Percentiles rank a stretch among this genome's conserved stretches.
Conservation (phyloP, 2,113 vertebrate genomes). For the Paradoxurus hermaphroditus region DNA sequence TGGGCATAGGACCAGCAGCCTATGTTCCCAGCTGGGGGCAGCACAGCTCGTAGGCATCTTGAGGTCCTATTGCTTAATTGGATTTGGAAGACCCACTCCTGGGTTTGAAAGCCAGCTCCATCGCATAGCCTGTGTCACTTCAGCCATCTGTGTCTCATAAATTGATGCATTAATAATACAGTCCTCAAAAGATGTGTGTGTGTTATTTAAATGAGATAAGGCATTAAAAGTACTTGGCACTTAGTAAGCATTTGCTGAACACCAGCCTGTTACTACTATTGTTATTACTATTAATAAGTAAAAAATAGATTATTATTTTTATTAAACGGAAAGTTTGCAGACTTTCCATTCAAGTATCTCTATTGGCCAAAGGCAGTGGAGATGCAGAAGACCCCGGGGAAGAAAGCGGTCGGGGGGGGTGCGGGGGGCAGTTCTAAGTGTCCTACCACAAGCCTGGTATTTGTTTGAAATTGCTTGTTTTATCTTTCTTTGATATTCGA, state of each 20-base stretch:
- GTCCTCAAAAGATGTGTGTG: neutral
- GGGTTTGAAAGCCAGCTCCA: neutral
- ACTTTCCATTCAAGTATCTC: neutral
- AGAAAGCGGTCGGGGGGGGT: neutral
- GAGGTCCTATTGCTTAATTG: neutral
- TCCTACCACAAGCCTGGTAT: neutral
- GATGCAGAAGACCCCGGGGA: neutral
- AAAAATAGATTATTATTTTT: neutral
- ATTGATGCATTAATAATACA: neutral
- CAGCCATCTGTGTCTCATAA: neutral
- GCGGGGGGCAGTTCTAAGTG: neutral
- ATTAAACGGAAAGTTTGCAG: neutral
- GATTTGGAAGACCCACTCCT: neutral
- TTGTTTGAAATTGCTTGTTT: neutral
- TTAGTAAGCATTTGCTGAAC: neutral
- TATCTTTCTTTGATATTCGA: neutral
- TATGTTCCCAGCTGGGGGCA: conserved; percentile 29
- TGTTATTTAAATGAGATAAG: neutral
- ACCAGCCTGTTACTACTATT: neutral
- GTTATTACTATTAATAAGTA: neutral
- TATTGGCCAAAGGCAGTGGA: neutral
- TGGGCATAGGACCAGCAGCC: neutral
- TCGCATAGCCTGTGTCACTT: neutral
- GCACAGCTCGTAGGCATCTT: neutral
- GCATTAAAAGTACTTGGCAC: neutral